These are phyloP conservation scores for Pollicipes pollicipes DNA, from an alignment of 1,140 invertebrate genomes.

Conservation along the genomic window DNA sequence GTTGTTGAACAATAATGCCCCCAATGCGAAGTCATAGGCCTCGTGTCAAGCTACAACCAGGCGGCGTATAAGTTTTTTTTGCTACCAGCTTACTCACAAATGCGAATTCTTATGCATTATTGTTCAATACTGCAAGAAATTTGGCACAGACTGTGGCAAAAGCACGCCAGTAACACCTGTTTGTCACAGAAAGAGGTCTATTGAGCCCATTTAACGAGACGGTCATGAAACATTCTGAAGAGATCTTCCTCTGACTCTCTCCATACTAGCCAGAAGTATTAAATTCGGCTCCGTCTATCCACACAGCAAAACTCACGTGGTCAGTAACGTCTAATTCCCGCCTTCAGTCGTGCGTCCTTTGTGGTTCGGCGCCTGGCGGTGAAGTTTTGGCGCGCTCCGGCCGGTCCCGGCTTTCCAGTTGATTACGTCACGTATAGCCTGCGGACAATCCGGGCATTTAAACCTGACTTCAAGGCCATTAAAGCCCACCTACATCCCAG, in stretches of 20 bases:
- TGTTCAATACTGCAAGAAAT: too few species aligned
- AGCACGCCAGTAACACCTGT: not conserved
- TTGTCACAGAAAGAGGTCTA: too few species aligned
- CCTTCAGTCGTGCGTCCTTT: not conserved
- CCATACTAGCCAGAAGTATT: not conserved
- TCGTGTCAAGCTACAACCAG: too few species aligned
- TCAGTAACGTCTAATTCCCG: not conserved
- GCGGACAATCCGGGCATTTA: not conserved
- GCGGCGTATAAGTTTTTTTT: too few species aligned
- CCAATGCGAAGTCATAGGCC: not conserved
- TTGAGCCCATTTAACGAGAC: not conserved
- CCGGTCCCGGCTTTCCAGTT: not conserved
- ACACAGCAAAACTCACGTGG: not conserved
- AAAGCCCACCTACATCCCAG: not conserved
- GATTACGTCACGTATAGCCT: not conserved
- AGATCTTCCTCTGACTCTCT: not conserved
- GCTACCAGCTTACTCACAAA: too few species aligned
- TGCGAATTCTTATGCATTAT: too few species aligned
- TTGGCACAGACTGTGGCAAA: too few species aligned
- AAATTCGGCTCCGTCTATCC: not conserved
- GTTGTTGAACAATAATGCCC: too few species aligned
- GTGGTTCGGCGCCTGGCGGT: not conserved
- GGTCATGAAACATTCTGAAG: not conserved
- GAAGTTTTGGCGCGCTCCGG: not conserved
- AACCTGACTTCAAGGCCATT: not conserved